Percentiles rank a stretch among this genome's conserved stretches.
Evolutionary conservation across 2,888 invertebrate species (phyloP).

Genomic region (Sepioteuthis lessoniana): DNA sequence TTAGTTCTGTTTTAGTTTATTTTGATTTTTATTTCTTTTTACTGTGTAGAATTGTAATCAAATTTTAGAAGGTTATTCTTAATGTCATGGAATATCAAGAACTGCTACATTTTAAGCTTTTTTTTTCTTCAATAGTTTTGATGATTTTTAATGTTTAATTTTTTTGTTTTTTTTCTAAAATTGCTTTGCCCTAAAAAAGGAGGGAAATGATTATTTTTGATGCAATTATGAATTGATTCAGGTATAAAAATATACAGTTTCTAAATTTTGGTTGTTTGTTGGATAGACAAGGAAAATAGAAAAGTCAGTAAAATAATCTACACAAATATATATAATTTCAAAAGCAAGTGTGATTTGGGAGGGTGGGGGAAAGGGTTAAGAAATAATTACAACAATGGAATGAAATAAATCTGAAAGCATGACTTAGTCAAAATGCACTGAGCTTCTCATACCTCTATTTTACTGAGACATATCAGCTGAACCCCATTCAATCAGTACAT

Average conservation of each 20-base stretch:
- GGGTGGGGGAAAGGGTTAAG: too few relatives aligned
- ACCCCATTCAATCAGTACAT: too few relatives aligned
- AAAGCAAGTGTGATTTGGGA: too few relatives aligned
- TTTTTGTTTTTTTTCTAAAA: neutral
- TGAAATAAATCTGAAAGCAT: too few relatives aligned
- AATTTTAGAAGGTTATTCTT: neutral
- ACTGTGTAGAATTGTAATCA: neutral
- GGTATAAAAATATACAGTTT: neutral
- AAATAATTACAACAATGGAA: too few relatives aligned
- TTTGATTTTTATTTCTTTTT: neutral
- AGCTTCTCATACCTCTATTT: too few relatives aligned
- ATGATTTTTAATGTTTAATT: neutral
- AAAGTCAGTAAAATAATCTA: too few relatives aligned
- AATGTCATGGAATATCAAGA: conserved; percentile 4
- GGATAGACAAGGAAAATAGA: too few relatives aligned
- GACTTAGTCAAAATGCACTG: too few relatives aligned
- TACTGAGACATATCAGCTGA: too few relatives aligned
- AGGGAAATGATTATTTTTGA: neutral
- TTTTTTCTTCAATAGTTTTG: neutral
- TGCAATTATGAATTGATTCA: conserved; percentile 15
- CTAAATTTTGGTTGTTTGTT: too few relatives aligned
- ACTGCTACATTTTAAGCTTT: neutral
- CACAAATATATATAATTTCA: too few relatives aligned
- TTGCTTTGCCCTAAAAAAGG: neutral
- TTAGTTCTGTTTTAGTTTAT: neutral